These are phyloP conservation scores for Coremacera marginata DNA, from an alignment of 2,888 invertebrate genomes.

Conservation along the genomic window DNA sequence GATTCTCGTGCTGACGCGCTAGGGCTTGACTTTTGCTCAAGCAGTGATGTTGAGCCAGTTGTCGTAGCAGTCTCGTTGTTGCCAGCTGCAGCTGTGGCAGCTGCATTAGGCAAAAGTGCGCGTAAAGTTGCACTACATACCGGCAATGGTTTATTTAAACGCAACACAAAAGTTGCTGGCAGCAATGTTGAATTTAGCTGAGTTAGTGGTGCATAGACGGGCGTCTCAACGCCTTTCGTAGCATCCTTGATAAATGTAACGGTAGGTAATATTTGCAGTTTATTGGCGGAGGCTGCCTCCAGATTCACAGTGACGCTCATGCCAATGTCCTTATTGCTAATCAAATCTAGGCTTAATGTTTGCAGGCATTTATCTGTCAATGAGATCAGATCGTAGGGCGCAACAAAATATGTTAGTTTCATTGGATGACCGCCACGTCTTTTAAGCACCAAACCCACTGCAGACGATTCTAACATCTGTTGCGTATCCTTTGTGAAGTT, in stretches of 20 bases:
- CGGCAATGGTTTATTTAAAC: conserved; percentile 86
- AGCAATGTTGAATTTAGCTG: conserved; percentile 89
- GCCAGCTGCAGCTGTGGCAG: conserved; percentile 32
- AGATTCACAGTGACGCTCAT: conserved; percentile 90
- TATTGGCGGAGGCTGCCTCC: conserved; percentile 88
- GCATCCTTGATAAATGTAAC: conserved; percentile 61
- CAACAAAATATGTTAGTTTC: conserved; percentile 93
- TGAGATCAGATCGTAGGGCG: conserved; percentile 91
- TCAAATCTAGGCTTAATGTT: conserved; percentile 81
- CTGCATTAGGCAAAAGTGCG: conserved; percentile 69
- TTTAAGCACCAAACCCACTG: conserved; percentile 87
- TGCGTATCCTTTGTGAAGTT: conserved; percentile 77
- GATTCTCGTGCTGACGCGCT: conserved; percentile 53
- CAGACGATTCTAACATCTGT: conserved; percentile 85
- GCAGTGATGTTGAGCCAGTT: neutral
- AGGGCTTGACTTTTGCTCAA: conserved; percentile 61
- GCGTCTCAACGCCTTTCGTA: conserved; percentile 75
- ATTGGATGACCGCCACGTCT: conserved; percentile 91
- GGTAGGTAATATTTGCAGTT: conserved; percentile 66
- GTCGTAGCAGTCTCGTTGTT: conserved; percentile 18
- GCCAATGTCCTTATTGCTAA: conserved; percentile 79
- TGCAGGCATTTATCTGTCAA: conserved; percentile 79
- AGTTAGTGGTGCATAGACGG: conserved; percentile 84
- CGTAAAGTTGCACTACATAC: conserved; percentile 82
- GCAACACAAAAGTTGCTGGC: conserved; percentile 89